These are phyloP conservation scores for Lepus townsendii DNA, from an alignment of 2,797 vertebrate genomes.

Conservation along the genomic window DNA sequence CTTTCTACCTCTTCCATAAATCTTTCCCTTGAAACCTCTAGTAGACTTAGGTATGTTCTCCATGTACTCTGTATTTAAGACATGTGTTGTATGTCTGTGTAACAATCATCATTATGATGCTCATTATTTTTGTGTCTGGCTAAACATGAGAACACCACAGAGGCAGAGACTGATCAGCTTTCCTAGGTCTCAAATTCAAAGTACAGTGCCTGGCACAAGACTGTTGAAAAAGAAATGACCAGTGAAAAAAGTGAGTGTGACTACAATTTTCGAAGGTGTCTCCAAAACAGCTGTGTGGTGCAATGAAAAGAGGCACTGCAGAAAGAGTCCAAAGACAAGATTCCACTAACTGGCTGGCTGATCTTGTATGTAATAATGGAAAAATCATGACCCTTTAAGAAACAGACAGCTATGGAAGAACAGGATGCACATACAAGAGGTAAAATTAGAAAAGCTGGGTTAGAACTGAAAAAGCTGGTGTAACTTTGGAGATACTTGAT, in stretches of 20 bases:
- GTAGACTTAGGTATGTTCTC: neutral
- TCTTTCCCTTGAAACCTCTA: neutral
- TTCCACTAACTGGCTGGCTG: neutral
- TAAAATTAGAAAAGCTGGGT: neutral
- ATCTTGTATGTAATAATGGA: neutral
- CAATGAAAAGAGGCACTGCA: neutral
- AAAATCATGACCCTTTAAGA: constrained; percentile 12
- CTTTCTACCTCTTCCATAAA: constrained; percentile 19
- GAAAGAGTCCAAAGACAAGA: neutral
- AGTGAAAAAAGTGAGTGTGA: constrained; percentile 35
- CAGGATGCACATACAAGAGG: neutral
- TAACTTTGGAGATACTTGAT: neutral
- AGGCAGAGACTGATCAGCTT: neutral
- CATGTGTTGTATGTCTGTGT: neutral
- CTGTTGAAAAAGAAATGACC: neutral
- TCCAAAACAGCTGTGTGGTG: neutral
- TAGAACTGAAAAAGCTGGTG: constrained; percentile 29
- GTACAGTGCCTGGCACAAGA: neutral
- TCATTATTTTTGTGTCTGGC: neutral
- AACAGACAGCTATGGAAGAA: neutral
- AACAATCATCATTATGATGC: neutral
- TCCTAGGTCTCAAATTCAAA: neutral
- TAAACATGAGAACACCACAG: neutral
- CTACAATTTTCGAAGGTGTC: neutral
- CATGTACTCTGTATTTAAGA: neutral